Evolutionary conservation across 2,797 vertebrate species (phyloP).

Genomic region (Typhlichthys eigenmanni): DNA sequence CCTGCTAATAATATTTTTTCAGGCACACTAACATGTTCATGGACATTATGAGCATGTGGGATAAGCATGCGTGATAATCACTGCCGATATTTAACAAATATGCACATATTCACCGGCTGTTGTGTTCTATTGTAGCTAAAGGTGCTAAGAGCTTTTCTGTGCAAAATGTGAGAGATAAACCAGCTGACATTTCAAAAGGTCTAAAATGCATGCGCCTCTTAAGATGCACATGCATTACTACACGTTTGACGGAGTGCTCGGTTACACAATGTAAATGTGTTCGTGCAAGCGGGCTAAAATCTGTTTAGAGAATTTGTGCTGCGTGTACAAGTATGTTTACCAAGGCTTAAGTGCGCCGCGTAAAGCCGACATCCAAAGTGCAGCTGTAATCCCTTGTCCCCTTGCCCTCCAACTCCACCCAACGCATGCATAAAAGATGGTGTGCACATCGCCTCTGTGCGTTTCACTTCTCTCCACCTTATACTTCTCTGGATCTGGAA

Average conservation of each 20-base stretch:
- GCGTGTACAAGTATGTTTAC: background rate
- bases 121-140: background rate
- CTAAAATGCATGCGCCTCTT: background rate
- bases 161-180: background rate
- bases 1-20: no score
- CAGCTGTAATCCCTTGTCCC: background rate
- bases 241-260: background rate
- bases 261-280: background rate
- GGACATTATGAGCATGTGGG: background rate
- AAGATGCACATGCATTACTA: background rate
- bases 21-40: background rate
- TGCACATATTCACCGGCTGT: background rate
- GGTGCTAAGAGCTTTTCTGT: background rate
- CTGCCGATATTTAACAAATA: background rate
- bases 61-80: background rate
- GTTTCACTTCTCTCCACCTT: slow-evolving; percentile 4
- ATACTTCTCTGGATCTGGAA: background rate
- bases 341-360: background rate
- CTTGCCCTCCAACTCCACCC: background rate
- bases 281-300: background rate
- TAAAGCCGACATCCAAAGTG: background rate
- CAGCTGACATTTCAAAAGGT: background rate
- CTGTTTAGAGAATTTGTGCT: background rate
- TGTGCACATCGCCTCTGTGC: background rate
- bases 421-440: background rate